phyloP scores from a whole-genome alignment of 2,888 invertebrate genomes.

The Microctonus brassicae region DNA sequence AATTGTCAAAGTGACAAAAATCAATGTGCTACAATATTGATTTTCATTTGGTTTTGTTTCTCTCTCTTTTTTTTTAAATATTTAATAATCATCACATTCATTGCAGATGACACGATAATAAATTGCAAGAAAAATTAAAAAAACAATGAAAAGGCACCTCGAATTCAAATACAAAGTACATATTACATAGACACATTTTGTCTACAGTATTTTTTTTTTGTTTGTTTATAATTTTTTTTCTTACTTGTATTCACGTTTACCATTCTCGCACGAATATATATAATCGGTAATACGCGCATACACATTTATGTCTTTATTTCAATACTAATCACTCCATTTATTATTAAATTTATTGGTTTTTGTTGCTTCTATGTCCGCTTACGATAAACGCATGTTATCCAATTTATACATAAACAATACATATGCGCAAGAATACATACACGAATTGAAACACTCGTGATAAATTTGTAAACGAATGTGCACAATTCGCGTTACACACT shows the following conservation, averaged over 20 bases:
- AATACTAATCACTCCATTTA: neutral
- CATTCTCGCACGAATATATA: conserved; percentile 1
- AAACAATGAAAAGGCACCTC: conserved; percentile 24
- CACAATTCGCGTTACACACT: conserved; percentile 5
- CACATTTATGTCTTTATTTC: neutral
- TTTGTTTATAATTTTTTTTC: neutral
- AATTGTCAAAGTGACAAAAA: neutral
- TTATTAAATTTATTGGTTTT: no score
- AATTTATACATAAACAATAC: conserved; percentile 10
- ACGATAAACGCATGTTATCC: conserved; percentile 17
- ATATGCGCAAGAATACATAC: conserved; percentile 10
- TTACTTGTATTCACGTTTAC: neutral
- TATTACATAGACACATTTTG: neutral
- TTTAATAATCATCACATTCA: conserved; percentile 5
- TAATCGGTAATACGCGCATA: neutral
- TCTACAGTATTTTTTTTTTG: neutral
- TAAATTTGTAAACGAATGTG: conserved; percentile 24
- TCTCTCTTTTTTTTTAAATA: conserved; percentile 2
- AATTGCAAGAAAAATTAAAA: conserved; percentile 7
- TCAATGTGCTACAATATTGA: neutral
- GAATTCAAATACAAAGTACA: conserved; percentile 13
- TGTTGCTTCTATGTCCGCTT: conserved; percentile 14
- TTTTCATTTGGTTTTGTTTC: neutral
- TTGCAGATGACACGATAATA: conserved; percentile 23
- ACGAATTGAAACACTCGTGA: conserved; percentile 12